phyloP scores from a whole-genome alignment of 2,888 invertebrate species.

The Argyresthia albistria region DNA sequence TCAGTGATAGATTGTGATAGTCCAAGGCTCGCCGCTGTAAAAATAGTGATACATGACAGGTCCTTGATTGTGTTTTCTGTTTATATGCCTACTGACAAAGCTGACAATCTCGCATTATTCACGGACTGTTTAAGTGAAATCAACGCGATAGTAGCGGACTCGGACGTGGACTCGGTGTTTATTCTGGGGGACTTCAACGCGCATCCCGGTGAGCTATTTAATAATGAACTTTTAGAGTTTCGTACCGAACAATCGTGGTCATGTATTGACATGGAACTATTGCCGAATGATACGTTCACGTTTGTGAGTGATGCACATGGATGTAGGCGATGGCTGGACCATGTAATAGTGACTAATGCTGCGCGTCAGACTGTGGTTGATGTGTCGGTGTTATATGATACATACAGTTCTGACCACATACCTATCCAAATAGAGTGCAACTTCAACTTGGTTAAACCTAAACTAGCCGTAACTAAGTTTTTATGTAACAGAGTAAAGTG shows the following conservation, averaged over 20 bases:
- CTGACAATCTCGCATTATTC: slow-evolving; percentile 12
- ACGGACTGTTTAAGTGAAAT: neutral
- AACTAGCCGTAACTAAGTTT: neutral
- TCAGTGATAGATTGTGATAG: slow-evolving; percentile 13
- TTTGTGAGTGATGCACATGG: neutral
- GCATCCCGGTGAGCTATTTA: too few relatives aligned
- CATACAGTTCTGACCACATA: neutral
- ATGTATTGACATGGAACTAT: neutral
- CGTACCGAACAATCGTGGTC: neutral
- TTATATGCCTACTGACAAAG: slow-evolving; percentile 17
- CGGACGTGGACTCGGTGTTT: neutral
- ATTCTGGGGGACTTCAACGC: too few relatives aligned
- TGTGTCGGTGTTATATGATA: neutral
- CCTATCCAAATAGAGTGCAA: neutral
- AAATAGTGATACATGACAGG: slow-evolving; percentile 6
- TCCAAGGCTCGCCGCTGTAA: slow-evolving; percentile 12
- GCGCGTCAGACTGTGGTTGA: neutral
- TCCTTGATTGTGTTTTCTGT: slow-evolving; percentile 13
- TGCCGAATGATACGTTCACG: neutral
- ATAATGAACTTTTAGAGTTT: neutral
- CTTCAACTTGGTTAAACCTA: neutral
- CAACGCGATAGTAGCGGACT: neutral
- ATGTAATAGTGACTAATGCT: neutral
- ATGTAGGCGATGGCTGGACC: too few relatives aligned
- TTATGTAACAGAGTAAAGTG: neutral